phyloP scores from a whole-genome alignment of 37 sponge, comb jelly and placozoan genomes.

The Oscarella lobularis region DNA sequence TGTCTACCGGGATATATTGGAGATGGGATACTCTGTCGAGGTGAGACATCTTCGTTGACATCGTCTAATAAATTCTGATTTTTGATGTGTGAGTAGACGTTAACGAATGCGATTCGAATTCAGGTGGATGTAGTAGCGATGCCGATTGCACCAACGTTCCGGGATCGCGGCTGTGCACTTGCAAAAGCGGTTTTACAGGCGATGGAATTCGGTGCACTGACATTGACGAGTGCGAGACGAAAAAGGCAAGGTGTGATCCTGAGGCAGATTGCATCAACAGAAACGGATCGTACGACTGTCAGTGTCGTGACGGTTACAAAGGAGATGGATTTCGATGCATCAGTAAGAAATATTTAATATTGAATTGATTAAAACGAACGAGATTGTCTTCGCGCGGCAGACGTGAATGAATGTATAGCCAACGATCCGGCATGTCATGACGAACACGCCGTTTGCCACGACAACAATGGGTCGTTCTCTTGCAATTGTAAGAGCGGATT shows the following conservation, averaged over 20 bases:
- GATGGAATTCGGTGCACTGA: conserved; percentile 3
- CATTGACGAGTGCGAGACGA: background rate
- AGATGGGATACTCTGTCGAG: conserved; percentile 3
- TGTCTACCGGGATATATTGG: background rate
- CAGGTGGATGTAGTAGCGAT: background rate
- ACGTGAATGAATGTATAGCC: too few species aligned
- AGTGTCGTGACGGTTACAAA: background rate
- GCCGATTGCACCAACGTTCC: background rate
- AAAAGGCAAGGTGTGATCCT: background rate
- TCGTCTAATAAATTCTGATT: conserved; percentile 7
- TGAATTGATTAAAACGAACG: too few species aligned
- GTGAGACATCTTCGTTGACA: background rate
- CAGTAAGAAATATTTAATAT: too few species aligned
- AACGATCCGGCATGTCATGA: too few species aligned
- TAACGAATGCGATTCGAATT: background rate
- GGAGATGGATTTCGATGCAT: too few species aligned
- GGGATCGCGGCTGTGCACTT: background rate
- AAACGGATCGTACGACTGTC: background rate
- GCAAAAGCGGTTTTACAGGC: background rate
- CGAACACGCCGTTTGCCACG: too few species aligned
- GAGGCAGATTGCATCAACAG: background rate
- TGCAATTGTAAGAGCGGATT: too few species aligned
- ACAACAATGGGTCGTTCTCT: too few species aligned
- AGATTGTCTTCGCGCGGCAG: too few species aligned
- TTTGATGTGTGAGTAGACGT: background rate